Evolutionary conservation across 2,113 vertebrate genomes (phyloP), one percentile per base, ranked within the genome.

Genomic region (Paracanthobrama guichenoti): DNA sequence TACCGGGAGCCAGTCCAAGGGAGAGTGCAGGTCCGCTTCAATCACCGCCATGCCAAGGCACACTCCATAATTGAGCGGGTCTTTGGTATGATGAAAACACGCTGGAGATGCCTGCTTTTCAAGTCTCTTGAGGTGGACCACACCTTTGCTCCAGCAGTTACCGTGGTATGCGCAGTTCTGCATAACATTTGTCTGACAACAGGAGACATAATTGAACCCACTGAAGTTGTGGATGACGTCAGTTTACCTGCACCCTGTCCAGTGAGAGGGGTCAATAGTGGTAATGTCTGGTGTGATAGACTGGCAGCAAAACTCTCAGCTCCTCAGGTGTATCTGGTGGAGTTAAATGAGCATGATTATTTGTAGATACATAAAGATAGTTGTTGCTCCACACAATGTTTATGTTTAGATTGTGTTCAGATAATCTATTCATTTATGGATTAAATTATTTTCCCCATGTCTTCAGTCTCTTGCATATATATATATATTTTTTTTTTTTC

Each of bases 31-130:
- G 50, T 1, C 11, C 1, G 3, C 39, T 76, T 74, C 72, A 76
- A 48, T 24, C 8, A 26, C 12, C 0, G 64, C n/a, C 53, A 83
- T 7, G 22, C 82, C 39, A 83, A 46, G 26, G 71, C 77, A 14
- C 22, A 2, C 59, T 64, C 22, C n/a, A 44, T 79, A 22, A 79
- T 60, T 62, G 77, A 79, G 50, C 11, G 22, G 13, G 69, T 42
- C 14, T 64, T 83, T 83, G 72, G 72, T 35, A 83, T 60, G 69
- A n/a, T 83, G 55, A 83, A 83, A 18, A 75, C 71, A 71, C 24
- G 0, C 16, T 82, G 66, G 48, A 67, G 48, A 20, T 64, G 14
- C 66, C 24, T 67, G 28, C 20, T 82, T 5, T 82, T 72, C 66
- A 82, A 82, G 66, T 20, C 39, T 53, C 44, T 82, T 24, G 79